Conservation (phyloP, 2,797 vertebrate species). For the Ctenosaura bakeri region DNA sequence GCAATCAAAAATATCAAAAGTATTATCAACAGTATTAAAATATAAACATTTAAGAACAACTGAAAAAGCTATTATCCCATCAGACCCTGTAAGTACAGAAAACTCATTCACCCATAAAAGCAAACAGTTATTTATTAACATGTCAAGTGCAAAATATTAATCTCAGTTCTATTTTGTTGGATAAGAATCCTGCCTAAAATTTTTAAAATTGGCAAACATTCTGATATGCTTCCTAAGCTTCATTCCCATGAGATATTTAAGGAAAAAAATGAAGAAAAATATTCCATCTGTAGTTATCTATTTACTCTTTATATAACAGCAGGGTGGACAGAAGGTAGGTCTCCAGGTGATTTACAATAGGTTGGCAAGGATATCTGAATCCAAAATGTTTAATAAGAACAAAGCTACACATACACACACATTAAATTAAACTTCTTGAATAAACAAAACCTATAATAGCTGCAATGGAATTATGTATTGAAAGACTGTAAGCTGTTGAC, state of each 20-base stretch:
- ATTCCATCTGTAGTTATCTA: not conserved
- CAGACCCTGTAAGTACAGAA: not conserved
- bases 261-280: too few relatives aligned
- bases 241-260: not conserved
- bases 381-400: not conserved
- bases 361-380: not conserved
- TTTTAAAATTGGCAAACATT: not conserved
- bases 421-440: not conserved
- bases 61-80: not conserved
- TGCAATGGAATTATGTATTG: too few relatives aligned
- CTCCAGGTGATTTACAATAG: not conserved
- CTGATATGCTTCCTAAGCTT: not conserved
- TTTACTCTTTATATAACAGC: not conserved
- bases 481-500: too few relatives aligned
- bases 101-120: not conserved
- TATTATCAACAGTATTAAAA: constrained; percentile 21
- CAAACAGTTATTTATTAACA: not conserved
- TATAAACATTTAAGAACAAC: not conserved
- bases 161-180: not conserved
- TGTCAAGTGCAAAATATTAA: constrained; percentile 11
- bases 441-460: not conserved
- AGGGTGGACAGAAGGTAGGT: not conserved
- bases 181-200: not conserved
- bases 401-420: not conserved
- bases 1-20: not conserved